Evolutionary conservation across 2,113 vertebrate genomes (phyloP).

Genomic region (Bos indicus): DNA sequence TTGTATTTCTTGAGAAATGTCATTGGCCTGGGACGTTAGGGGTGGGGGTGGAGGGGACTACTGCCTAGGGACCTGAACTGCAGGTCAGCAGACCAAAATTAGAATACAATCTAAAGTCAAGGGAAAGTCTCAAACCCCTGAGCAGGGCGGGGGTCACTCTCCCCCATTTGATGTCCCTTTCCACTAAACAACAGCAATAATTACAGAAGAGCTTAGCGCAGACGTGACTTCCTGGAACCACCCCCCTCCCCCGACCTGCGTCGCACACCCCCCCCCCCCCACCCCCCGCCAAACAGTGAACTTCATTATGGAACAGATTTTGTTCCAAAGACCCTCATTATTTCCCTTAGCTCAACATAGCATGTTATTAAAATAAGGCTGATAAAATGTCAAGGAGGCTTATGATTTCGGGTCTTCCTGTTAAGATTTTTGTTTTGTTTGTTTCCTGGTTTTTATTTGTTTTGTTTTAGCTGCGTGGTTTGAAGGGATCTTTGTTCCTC

Average conservation of each 20-base stretch:
- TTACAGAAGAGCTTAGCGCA: neutral
- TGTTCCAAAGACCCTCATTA: neutral
- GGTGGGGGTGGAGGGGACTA: neutral
- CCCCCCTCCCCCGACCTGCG: too few relatives aligned
- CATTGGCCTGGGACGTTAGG: accelerated
- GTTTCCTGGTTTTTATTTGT: neutral
- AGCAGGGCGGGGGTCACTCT: neutral
- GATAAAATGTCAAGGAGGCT: neutral
- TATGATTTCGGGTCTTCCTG: neutral
- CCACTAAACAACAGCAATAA: neutral
- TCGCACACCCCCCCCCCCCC: too few relatives aligned
- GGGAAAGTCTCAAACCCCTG: neutral
- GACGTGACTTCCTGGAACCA: neutral
- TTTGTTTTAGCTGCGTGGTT: neutral
- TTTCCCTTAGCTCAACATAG: neutral
- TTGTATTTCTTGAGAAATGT: neutral
- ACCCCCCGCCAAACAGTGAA: neutral
- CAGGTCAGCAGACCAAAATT: neutral
- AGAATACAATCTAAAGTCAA: neutral
- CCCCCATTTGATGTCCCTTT: neutral
- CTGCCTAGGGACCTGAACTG: neutral
- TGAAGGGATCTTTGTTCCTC: neutral
- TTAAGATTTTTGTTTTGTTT: neutral
- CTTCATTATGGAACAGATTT: neutral
- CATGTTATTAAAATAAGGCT: neutral